phyloP scores from a whole-genome alignment of 2,797 vertebrate species.

The Microctenopoma steveboyesi region DNA sequence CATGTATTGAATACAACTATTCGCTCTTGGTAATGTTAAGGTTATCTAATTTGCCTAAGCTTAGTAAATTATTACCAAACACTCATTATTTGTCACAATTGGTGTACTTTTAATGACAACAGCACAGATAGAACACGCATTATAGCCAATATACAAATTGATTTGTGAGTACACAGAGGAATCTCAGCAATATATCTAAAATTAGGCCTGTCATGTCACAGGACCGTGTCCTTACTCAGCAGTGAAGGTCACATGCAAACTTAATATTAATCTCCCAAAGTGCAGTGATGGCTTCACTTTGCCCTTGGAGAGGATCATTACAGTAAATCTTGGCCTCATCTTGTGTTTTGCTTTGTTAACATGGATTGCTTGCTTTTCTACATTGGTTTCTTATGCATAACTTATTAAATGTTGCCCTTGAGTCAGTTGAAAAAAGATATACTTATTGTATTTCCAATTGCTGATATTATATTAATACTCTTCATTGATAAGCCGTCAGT shows the following conservation, averaged over 20 bases:
- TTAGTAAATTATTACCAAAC: conserved; percentile 16
- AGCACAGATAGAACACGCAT: conserved; percentile 10
- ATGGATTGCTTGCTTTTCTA: conserved; percentile 40
- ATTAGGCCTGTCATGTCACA: conserved; percentile 53
- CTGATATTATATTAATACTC: not conserved
- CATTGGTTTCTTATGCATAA: conserved; percentile 35
- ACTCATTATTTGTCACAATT: conserved; percentile 15
- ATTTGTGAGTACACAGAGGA: conserved; percentile 42
- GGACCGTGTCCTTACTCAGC: conserved; percentile 50
- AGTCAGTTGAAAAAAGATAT: not conserved
- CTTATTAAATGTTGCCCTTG: not conserved
- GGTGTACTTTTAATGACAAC: conserved; percentile 6
- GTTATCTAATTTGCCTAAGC: conserved; percentile 13
- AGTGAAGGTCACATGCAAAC: conserved; percentile 68
- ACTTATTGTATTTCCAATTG: not conserved
- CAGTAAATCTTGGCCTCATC: conserved; percentile 52
- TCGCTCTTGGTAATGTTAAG: conserved; percentile 1
- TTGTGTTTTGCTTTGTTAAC: conserved; percentile 39
- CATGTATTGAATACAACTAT: not conserved
- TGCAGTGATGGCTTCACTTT: conserved; percentile 57
- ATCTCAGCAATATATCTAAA: conserved; percentile 52
- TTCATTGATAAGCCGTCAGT: not conserved
- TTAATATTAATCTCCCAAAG: conserved; percentile 74
- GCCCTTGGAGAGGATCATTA: conserved; percentile 65
- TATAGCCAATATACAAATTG: conserved; percentile 22